phyloP scores from a whole-genome alignment of 53 echinoderm and acorn worm genomes.

The Hippasteria phrygiana region DNA sequence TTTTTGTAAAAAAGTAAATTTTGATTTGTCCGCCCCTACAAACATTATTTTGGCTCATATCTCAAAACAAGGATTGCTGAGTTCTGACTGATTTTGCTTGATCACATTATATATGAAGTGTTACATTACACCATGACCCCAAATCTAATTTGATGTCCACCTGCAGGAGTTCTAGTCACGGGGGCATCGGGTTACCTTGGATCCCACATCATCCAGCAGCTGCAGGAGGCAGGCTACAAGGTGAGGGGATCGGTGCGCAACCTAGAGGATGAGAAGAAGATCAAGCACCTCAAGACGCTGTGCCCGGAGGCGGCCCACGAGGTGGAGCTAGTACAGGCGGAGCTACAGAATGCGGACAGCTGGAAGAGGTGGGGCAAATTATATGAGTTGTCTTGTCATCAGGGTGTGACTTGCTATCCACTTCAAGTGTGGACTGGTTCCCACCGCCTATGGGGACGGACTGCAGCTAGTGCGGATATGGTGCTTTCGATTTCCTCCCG shows the following conservation, averaged over 20 bases:
- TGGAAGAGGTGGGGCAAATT: constrained; percentile 80
- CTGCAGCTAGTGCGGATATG: no score
- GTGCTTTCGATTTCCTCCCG: no score
- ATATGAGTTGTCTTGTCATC: not conserved
- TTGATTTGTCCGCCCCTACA: no score
- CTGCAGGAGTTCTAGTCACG: constrained; percentile 90
- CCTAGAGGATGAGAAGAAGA: constrained; percentile 79
- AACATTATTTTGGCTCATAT: no score
- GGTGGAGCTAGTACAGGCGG: constrained; percentile 90
- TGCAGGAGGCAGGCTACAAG: constrained; percentile 76
- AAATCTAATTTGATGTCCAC: constrained; percentile 21
- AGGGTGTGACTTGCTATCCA: no score
- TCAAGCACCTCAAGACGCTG: constrained; percentile 80
- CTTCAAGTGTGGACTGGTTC: no score
- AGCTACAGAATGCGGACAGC: constrained; percentile 79
- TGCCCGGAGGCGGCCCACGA: constrained; percentile 81
- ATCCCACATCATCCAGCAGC: constrained; percentile 78
- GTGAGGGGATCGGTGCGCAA: constrained; percentile 89
- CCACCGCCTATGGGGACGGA: no score
- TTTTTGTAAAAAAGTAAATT: no score
- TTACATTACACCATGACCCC: not conserved
- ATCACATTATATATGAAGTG: no score
- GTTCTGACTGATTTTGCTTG: no score
- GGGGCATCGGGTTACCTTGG: constrained; percentile 92
- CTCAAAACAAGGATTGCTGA: no score